A percentile compares a stretch with the other conserved stretches of the same genome.
Conservation (phyloP, 2,888 invertebrate species). For the Acrobasis suavella region DNA sequence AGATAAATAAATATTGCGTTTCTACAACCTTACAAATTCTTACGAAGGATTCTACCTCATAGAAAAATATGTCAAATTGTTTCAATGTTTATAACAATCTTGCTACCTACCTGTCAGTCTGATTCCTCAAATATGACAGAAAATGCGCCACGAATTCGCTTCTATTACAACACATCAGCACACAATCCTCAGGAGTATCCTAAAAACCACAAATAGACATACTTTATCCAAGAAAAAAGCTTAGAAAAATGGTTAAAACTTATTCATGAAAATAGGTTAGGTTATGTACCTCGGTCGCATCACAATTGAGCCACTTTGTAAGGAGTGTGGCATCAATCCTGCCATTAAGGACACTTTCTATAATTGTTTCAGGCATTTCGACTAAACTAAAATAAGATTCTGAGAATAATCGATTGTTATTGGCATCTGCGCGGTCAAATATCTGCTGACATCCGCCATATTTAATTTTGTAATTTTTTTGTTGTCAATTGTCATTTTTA, state of each 20-base stretch:
- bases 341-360: conserved; percentile 71
- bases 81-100: conserved; percentile 34
- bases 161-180: conserved; percentile 62
- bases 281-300: conserved; percentile 69
- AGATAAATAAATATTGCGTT: no score
- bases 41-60: no score
- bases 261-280: conserved; percentile 32
- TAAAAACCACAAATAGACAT: conserved; percentile 45
- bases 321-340: conserved; percentile 63
- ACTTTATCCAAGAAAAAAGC: no score
- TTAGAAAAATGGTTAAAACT: no score
- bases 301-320: conserved; percentile 72
- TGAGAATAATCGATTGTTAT: conserved; percentile 48
- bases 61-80: background rate
- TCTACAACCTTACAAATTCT: no score
- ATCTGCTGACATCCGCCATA: conserved; percentile 13
- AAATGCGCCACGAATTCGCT: conserved; percentile 83
- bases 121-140: conserved; percentile 78
- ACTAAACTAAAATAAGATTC: conserved; percentile 35
- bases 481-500: no score
- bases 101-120: conserved; percentile 74
- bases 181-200: conserved; percentile 65
- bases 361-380: conserved; percentile 75
- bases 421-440: conserved; percentile 43
- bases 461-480: background rate